phyloP scores from a whole-genome alignment of 2,888 invertebrate genomes.

The Acleris holmiana region DNA sequence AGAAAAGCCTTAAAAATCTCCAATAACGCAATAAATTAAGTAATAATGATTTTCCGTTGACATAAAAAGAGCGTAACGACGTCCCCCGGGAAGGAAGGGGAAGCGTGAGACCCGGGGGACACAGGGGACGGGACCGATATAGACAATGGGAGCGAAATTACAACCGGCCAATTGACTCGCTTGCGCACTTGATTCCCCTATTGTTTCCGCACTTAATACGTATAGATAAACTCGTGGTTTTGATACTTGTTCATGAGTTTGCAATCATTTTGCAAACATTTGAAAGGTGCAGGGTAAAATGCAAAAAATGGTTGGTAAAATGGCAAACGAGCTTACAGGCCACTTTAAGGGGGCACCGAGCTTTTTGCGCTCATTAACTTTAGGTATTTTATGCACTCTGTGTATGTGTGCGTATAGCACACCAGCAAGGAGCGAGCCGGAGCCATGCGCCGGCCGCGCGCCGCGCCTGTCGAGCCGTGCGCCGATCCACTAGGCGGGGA shows the following conservation, averaged over 20 bases:
- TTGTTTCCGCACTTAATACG: conserved; percentile 77
- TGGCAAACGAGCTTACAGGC: too few species aligned
- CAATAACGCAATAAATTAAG: conserved; percentile 50
- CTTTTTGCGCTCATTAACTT: too few species aligned
- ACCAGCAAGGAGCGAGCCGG: too few species aligned
- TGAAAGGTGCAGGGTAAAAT: neutral
- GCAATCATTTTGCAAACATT: neutral
- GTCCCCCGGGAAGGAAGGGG: conserved; percentile 61
- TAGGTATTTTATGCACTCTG: too few species aligned
- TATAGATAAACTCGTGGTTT: conserved; percentile 44
- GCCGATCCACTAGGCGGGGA: too few species aligned
- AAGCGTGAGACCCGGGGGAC: conserved; percentile 29
- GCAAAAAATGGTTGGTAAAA: too few species aligned
- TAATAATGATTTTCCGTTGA: conserved; percentile 60
- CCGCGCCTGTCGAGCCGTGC: too few species aligned
- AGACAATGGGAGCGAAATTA: conserved; percentile 81
- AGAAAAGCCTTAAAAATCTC: conserved; percentile 30
- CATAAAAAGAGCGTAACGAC: conserved; percentile 69
- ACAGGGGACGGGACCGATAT: conserved; percentile 57
- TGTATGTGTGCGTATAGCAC: too few species aligned
- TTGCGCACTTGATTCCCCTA: conserved; percentile 79
- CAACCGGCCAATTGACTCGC: conserved; percentile 81
- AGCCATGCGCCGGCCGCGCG: too few species aligned
- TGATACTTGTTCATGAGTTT: conserved; percentile 52
- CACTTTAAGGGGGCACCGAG: too few species aligned